phyloP scores from a whole-genome alignment of 2,888 invertebrate species.

The Rhagophthalmus giganteus region DNA sequence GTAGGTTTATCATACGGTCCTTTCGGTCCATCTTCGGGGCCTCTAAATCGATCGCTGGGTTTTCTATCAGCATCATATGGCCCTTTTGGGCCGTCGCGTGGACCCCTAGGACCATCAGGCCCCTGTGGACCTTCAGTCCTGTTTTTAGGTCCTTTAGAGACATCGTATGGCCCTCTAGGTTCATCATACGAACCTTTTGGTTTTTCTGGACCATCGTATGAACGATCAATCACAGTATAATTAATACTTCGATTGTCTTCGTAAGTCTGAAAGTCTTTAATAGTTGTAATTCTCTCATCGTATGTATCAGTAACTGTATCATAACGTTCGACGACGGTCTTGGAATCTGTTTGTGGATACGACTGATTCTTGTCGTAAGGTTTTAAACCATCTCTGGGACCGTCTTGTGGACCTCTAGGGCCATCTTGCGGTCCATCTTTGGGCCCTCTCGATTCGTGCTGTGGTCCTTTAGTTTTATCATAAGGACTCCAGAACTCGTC shows the following conservation, averaged over 20 bases:
- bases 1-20: neutral
- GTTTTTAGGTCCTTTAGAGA: neutral
- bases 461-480: neutral
- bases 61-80: neutral
- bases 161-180: neutral
- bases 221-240: constrained; percentile 11
- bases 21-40: constrained; percentile 5
- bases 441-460: constrained; percentile 2
- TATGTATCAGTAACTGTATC: constrained; percentile 5
- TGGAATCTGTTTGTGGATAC: neutral
- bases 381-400: no score
- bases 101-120: constrained; percentile 1
- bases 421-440: neutral
- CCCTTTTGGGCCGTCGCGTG: constrained; percentile 8
- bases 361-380: no score
- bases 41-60: neutral
- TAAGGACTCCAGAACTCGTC: neutral
- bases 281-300: constrained; percentile 30
- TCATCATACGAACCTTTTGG: neutral
- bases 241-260: constrained; percentile 28
- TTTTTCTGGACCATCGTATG: constrained; percentile 3
- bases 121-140: constrained; percentile 5
- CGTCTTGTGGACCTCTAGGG: neutral
- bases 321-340: neutral
- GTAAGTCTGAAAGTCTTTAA: constrained; percentile 34